These are phyloP conservation scores for Neosilurus hyrtlii DNA, from an alignment of 2,797 vertebrate genomes.

Conservation along the genomic window DNA sequence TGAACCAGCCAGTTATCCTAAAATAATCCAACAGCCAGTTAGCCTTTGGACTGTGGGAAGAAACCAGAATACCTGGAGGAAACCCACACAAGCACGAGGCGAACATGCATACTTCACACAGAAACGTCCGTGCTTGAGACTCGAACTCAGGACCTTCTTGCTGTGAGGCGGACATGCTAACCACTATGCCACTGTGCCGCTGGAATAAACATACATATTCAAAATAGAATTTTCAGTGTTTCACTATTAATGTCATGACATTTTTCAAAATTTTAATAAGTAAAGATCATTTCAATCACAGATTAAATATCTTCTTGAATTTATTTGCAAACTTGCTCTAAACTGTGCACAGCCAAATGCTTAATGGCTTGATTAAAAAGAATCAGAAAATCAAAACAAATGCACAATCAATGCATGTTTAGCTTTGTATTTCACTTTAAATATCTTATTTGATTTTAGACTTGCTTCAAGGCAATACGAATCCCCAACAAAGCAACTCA, in stretches of 20 bases:
- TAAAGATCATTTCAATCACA: neutral
- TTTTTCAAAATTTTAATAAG: neutral
- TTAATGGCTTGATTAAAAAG: neutral
- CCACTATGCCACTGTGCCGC: too few relatives aligned
- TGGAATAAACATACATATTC: constrained; percentile 3
- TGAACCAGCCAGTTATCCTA: too few relatives aligned
- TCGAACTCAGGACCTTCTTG: too few relatives aligned
- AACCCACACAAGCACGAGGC: too few relatives aligned
- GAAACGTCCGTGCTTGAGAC: too few relatives aligned
- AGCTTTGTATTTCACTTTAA: neutral
- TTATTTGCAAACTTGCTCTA: neutral
- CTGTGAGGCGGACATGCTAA: too few relatives aligned
- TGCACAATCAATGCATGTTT: neutral
- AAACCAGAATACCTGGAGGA: too few relatives aligned
- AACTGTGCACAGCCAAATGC: neutral
- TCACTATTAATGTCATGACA: neutral
- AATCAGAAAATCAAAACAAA: constrained; percentile 5
- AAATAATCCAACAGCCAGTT: too few relatives aligned
- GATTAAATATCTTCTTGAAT: neutral
- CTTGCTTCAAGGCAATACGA: neutral
- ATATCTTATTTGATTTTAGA: constrained; percentile 10
- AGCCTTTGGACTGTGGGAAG: too few relatives aligned
- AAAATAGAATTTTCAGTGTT: neutral
- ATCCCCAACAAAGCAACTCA: constrained; percentile 7
- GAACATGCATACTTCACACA: too few relatives aligned